A percentile compares a stretch with the other conserved stretches of the same genome.
Evolutionary conservation across 2,113 vertebrate genomes (phyloP).

Genomic region (Noturus placidus): DNA sequence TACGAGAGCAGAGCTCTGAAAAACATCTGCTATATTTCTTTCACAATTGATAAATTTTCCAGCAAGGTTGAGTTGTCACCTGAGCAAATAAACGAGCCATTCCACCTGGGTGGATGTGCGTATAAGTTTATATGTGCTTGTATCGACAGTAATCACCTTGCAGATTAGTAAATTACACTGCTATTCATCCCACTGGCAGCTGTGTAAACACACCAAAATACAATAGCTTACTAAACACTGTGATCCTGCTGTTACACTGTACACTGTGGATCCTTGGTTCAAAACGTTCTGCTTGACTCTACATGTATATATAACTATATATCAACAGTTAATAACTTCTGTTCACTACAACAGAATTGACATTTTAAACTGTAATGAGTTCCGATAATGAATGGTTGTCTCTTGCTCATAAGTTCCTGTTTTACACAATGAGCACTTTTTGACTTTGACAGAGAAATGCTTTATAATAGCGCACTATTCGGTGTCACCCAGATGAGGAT

Average conservation of each 20-base stretch:
- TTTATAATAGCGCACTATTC: no score
- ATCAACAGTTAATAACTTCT: no score
- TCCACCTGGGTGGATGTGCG: background rate
- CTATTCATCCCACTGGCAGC: background rate
- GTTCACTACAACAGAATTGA: no score
- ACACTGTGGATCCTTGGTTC: background rate
- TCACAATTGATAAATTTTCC: background rate
- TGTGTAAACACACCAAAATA: constrained; percentile 2
- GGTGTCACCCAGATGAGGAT: no score
- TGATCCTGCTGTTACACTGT: background rate
- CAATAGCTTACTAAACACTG: background rate
- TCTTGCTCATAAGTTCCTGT: no score
- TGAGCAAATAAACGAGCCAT: background rate
- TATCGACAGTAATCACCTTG: background rate
- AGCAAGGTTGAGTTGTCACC: background rate
- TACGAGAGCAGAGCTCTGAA: background rate
- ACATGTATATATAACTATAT: background rate
- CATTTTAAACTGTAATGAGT: no score
- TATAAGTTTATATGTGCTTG: background rate
- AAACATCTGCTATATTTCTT: background rate
- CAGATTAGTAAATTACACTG: constrained; percentile 10
- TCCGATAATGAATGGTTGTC: no score
- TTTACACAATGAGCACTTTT: no score
- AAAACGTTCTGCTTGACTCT: background rate
- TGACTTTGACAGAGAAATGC: no score